phyloP scores from a whole-genome alignment of 2,888 invertebrate genomes.

The Ochropleura leucogaster region DNA sequence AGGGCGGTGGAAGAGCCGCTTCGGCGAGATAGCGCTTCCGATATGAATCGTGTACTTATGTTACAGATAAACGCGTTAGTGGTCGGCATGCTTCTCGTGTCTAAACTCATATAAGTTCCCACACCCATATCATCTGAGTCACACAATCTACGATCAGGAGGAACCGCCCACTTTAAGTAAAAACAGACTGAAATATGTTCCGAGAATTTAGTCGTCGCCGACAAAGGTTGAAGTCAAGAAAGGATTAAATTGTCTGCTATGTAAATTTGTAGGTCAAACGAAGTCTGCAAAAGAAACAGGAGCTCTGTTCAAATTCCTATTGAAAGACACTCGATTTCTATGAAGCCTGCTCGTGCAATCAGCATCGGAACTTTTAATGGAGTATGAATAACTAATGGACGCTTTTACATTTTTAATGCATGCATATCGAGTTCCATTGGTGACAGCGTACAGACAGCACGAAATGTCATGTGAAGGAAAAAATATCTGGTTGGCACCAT shows the following conservation, averaged over 20 bases:
- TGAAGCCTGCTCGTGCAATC: slow-evolving; percentile 53
- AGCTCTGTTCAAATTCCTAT: slow-evolving; percentile 63
- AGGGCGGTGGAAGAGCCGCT: slow-evolving; percentile 74
- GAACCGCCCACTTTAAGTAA: slow-evolving; percentile 84
- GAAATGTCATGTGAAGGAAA: slow-evolving; percentile 76
- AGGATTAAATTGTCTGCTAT: slow-evolving; percentile 76
- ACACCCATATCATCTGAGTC: slow-evolving; percentile 85
- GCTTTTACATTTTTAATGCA: slow-evolving; percentile 69
- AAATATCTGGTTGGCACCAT: slow-evolving; percentile 82
- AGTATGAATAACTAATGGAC: slow-evolving; percentile 63
- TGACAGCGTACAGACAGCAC: slow-evolving; percentile 67
- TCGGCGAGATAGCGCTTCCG: slow-evolving; percentile 76
- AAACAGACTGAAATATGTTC: slow-evolving; percentile 80
- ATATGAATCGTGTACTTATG: slow-evolving; percentile 79
- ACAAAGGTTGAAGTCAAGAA: slow-evolving; percentile 70
- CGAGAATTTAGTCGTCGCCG: slow-evolving; percentile 73
- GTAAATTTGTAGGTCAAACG: slow-evolving; percentile 74
- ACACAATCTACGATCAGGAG: slow-evolving; percentile 81
- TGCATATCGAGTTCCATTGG: slow-evolving; percentile 69
- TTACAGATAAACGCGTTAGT: slow-evolving; percentile 78
- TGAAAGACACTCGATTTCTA: slow-evolving; percentile 67
- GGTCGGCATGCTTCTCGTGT: slow-evolving; percentile 72
- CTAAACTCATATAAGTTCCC: slow-evolving; percentile 81
- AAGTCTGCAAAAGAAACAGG: slow-evolving; percentile 69
- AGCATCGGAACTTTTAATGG: slow-evolving; percentile 61